These are phyloP conservation scores for Mercenaria mercenaria DNA, from an alignment of 1,140 invertebrate species.

Conservation along the genomic window DNA sequence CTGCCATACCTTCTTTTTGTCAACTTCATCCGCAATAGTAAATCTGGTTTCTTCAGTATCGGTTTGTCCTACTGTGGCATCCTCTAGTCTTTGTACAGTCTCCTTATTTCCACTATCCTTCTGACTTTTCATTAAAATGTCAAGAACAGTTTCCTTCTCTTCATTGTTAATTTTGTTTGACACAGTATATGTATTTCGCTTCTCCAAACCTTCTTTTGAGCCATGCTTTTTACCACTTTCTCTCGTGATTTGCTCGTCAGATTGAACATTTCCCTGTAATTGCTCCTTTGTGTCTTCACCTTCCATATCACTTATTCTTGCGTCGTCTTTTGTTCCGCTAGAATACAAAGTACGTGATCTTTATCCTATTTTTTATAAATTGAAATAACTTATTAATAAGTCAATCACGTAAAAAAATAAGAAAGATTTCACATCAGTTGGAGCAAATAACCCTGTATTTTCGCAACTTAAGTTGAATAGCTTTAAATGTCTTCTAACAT, in stretches of 20 bases:
- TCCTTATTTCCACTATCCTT: background rate
- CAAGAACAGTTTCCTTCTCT: background rate
- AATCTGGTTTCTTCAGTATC: background rate
- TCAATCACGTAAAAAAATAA: too few relatives aligned
- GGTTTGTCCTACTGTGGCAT: background rate
- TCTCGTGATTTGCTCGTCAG: background rate
- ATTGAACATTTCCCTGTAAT: background rate
- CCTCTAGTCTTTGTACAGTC: background rate
- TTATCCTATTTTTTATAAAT: too few relatives aligned
- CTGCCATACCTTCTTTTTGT: background rate
- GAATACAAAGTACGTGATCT: too few relatives aligned
- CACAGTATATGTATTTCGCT: background rate
- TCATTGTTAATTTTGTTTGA: background rate
- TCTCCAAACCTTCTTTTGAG: background rate
- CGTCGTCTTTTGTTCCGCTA: too few relatives aligned
- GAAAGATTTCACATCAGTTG: too few relatives aligned
- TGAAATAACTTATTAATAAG: too few relatives aligned
- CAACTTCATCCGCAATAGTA: background rate
- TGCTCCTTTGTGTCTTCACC: background rate
- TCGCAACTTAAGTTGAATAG: too few relatives aligned
- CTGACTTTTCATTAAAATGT: background rate
- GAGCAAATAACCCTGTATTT: too few relatives aligned
- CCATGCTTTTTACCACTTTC: background rate
- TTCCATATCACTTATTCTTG: too few relatives aligned
- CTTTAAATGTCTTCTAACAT: too few relatives aligned